These are phyloP conservation scores for Frankliniella fusca DNA, from an alignment of 2,888 invertebrate species.

Conservation along the genomic window DNA sequence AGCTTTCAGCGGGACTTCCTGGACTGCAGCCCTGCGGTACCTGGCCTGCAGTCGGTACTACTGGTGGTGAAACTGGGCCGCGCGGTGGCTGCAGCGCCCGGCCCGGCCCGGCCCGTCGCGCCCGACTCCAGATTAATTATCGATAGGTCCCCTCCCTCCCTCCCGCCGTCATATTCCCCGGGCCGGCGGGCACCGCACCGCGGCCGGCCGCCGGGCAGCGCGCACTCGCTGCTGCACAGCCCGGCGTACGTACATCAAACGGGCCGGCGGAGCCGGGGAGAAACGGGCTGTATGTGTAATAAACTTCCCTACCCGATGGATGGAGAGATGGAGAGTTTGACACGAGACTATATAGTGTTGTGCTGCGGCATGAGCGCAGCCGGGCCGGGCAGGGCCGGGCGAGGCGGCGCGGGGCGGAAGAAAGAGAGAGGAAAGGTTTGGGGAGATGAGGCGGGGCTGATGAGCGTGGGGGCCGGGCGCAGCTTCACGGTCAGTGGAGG, in stretches of 20 bases:
- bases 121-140: background rate
- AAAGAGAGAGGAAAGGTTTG: background rate
- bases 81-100: background rate
- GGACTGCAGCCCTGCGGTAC: background rate
- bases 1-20: background rate
- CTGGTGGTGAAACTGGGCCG: background rate
- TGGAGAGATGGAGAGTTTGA: background rate
- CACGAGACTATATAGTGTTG: background rate
- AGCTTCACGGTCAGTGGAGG: conserved; percentile 10
- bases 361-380: background rate
- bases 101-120: background rate
- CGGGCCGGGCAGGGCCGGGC: background rate
- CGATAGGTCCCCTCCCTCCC: background rate
- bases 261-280: background rate
- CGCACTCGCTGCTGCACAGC: background rate
- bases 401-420: background rate
- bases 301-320: conserved; percentile 19
- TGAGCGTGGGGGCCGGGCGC: background rate
- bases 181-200: background rate
- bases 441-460: background rate
- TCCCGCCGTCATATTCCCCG: background rate
- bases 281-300: background rate
- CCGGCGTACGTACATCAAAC: background rate
- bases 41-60: background rate
- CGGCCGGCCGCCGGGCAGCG: background rate